phyloP scores from a whole-genome alignment of 2,888 invertebrate species.

The Camptogramma bilineatum region DNA sequence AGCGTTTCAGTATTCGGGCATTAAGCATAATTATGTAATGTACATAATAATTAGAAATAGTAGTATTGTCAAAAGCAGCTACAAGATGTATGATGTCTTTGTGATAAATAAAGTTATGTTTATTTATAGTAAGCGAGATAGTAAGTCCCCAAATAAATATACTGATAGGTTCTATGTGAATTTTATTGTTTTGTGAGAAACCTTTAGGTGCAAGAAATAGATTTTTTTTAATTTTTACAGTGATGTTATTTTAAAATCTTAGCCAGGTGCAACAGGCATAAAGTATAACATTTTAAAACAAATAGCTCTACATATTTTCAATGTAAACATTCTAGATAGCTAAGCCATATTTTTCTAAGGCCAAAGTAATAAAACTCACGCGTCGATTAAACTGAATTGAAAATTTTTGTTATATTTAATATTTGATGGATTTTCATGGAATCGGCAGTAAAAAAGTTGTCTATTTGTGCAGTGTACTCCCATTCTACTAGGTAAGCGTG shows the following conservation, averaged over 20 bases:
- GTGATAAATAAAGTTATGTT: background rate
- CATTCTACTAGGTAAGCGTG: too few relatives aligned
- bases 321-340: constrained; percentile 20
- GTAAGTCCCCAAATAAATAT: background rate
- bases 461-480: background rate
- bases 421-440: constrained; percentile 22
- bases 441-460: constrained; percentile 31
- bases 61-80: background rate
- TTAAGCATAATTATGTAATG: too few relatives aligned
- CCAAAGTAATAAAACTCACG: constrained; percentile 15
- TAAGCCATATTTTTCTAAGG: constrained; percentile 25
- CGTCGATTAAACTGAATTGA: constrained; percentile 10
- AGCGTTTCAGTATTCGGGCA: too few relatives aligned
- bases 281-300: background rate
- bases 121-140: background rate
- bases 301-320: constrained; percentile 22
- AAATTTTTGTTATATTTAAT: constrained; percentile 13
- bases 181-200: too few relatives aligned
- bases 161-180: background rate
- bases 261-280: background rate
- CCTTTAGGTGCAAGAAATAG: too few relatives aligned
- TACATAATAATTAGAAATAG: background rate
- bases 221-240: too few relatives aligned
- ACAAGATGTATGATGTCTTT: background rate
- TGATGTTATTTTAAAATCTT: background rate